Percentiles rank a stretch among this genome's conserved stretches.
Conservation (phyloP, 2,797 vertebrate genomes). For the Numenius phaeopus region DNA sequence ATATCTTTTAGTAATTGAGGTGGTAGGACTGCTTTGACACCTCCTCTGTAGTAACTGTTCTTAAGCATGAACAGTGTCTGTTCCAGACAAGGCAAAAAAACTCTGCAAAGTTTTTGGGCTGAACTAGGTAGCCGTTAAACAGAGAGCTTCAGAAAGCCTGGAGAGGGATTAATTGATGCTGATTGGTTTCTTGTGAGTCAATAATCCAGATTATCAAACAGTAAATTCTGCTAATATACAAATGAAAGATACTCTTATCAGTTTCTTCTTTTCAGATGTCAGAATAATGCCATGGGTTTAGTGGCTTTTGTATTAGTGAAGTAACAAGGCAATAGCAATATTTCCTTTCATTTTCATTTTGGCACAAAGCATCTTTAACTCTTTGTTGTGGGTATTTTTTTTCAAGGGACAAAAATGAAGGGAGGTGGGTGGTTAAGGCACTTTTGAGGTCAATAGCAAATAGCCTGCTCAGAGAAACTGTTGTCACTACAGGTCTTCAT, state of each 20-base stretch:
- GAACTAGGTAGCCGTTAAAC: neutral
- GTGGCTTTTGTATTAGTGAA: neutral
- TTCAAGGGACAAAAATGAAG: neutral
- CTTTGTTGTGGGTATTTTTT: neutral
- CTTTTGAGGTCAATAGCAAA: neutral
- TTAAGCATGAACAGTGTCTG: neutral
- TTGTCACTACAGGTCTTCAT: neutral
- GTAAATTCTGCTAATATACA: neutral
- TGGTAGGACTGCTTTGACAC: neutral
- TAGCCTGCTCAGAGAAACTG: neutral
- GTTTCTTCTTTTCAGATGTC: neutral
- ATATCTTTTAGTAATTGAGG: neutral
- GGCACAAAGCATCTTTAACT: neutral
- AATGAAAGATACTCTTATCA: neutral
- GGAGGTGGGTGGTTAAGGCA: fast-evolving
- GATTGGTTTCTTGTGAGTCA: neutral
- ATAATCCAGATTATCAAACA: neutral
- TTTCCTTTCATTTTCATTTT: neutral
- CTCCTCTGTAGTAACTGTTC: neutral
- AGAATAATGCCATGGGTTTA: neutral
- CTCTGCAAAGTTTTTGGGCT: neutral
- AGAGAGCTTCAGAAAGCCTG: neutral
- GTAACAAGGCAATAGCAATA: neutral
- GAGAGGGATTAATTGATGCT: neutral
- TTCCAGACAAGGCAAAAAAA: neutral